These are phyloP conservation scores for Diploscapter pachys DNA, from an alignment of 1,140 invertebrate species.

Conservation along the genomic window DNA sequence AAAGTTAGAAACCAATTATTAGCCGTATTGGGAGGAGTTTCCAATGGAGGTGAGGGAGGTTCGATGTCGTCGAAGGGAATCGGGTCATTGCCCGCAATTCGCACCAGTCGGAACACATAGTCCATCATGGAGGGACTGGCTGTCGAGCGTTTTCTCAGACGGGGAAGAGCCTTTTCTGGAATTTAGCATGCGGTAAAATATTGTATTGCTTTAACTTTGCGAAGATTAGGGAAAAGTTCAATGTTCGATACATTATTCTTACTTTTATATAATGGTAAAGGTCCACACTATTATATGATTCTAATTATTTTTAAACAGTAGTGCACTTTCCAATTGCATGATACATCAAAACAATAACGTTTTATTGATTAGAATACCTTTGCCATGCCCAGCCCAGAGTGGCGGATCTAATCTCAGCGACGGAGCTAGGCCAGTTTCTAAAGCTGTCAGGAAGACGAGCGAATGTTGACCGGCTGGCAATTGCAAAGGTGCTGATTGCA, in stretches of 20 bases:
- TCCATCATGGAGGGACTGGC: slow-evolving; percentile 68
- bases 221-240: no score
- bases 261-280: no score
- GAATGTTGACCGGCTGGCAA: slow-evolving; percentile 87
- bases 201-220: no score
- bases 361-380: slow-evolving; percentile 15
- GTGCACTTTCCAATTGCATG: no score
- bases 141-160: slow-evolving; percentile 55
- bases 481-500: slow-evolving; percentile 84
- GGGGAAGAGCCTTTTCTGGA: slow-evolving; percentile 47
- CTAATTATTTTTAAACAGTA: no score
- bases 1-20: background rate
- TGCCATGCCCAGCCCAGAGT: slow-evolving; percentile 73
- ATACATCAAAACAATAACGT: no score
- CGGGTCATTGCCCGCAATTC: slow-evolving; percentile 12
- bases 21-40: background rate
- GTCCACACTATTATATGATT: no score
- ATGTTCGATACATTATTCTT: no score
- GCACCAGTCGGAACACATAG: slow-evolving; percentile 72
- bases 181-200: background rate
- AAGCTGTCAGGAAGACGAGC: slow-evolving; percentile 80
- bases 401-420: slow-evolving; percentile 86
- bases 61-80: slow-evolving; percentile 6
- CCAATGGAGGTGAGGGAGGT: slow-evolving; percentile 17
- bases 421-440: slow-evolving; percentile 83